Percentiles rank a stretch among this genome's conserved stretches.
phyloP scores from a whole-genome alignment of 2,113 vertebrate genomes.

The Forbesichthys papilliferus region DNA sequence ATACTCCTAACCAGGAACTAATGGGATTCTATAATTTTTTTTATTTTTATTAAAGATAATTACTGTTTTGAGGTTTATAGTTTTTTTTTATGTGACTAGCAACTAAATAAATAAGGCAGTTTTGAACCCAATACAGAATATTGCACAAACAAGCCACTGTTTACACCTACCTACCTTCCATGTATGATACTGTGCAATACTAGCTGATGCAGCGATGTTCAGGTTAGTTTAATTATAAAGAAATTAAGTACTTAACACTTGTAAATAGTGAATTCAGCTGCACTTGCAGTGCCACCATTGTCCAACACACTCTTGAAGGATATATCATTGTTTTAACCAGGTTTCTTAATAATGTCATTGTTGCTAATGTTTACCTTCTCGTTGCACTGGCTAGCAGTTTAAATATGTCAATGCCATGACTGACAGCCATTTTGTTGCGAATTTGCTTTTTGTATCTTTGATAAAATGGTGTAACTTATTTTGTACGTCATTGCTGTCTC shows the following conservation, averaged over 20 bases:
- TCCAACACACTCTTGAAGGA: slow-evolving; percentile 22
- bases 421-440: slow-evolving; percentile 14
- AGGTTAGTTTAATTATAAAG: too few relatives aligned
- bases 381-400: slow-evolving; percentile 12
- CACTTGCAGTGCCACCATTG: slow-evolving; percentile 24
- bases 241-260: slow-evolving; percentile 9
- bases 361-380: too few relatives aligned
- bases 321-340: slow-evolving; percentile 17
- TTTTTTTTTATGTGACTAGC: not conserved
- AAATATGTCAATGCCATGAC: not conserved
- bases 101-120: not conserved
- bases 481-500: slow-evolving; percentile 26
- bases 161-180: slow-evolving; percentile 5
- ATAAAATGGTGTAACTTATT: slow-evolving; percentile 14
- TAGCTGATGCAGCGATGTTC: too few relatives aligned
- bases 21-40: not conserved
- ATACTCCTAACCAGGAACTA: not conserved
- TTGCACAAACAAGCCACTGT: not conserved
- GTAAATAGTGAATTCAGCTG: slow-evolving; percentile 7
- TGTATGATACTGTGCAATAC: slow-evolving; percentile 16
- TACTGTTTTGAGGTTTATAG: too few relatives aligned
- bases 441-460: slow-evolving; percentile 23
- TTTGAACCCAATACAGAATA: not conserved
- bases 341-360: not conserved
- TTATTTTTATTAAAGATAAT: too few relatives aligned